Base-by-base conservation (phyloP, 2,888 invertebrate genomes). In the Mylabris sibirica region DNA sequence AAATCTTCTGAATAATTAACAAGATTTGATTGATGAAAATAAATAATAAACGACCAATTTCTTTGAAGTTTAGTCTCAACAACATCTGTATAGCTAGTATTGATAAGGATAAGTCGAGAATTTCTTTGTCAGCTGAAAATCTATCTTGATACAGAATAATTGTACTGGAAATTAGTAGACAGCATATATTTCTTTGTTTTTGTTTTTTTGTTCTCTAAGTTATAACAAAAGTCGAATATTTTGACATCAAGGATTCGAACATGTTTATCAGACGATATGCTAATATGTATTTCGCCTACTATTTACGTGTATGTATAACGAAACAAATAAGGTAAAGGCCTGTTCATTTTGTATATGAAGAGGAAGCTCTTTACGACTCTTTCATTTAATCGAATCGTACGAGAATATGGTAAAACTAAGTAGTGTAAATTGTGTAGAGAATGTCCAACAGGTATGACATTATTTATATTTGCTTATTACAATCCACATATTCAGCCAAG, bases 401-500 rank as follows among this genome's bases (percentile, higher is more conserved):
- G 6, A 44, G 44, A 17, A 17, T 44, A 44, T n/a, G 44, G 44
- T 17, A 17, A 44, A 72, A 65, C 66, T n/a, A 30, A 30, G 30
- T 30, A 59, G 71, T 71, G 69, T 70, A 72, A 74, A 74, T 72
- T 74, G 66, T 67, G 5, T n/a, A 44, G 44, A 66, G 66, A 69
- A 74, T 65, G 70, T 71, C 66, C 67, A 63, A 71, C 63, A 70
- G 67, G 70, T 65, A 66, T 44, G 68, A 68, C 68, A 69, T 74
- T 74, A 74, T 73, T 74, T 71, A 67, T 72, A 60, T 67, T 22
- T 63, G 67, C 70, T 68, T 70, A 70, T 64, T 67, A 65, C 67
- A 70, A 70, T 70, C 73, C 71, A 73, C 71, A 73, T 75, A 74
- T 68, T 64, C 74, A 73, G 66, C 70, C 72, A 74, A 66, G 74